Evolutionary conservation across 2,113 vertebrate species (phyloP), one percentile per base, ranked within the genome.

Genomic region (Arenaria interpres): DNA sequence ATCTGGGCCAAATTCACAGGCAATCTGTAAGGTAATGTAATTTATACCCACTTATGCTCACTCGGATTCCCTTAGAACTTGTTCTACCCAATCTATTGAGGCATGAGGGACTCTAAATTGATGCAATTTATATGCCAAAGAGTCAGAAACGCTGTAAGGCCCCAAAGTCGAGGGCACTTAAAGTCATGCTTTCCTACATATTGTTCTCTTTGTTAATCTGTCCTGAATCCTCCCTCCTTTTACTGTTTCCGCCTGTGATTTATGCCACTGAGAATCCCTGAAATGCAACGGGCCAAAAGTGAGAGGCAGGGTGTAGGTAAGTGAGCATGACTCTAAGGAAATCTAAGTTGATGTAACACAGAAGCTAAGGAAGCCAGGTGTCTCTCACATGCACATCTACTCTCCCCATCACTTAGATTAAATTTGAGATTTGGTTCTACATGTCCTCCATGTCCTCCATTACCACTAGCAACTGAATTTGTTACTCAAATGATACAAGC

Each of bases 21-120:
- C 86, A 93, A 79, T 93, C 92, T 96, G 95, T 92, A 97, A 93
- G 77, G 89, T 95, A 97, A 95, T 93, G 77, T 69, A 93, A 96
- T 97, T 96, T 97, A 96, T 85, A 95, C 59, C 77, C 69, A 84
- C 86, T 97, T 97, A 96, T 27, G 71, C 62, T 95, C 84, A 73
- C 84, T 91, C 77, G 85, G 83, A 93, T 90, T 93, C 86, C 92
- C 95, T 95, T 60, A 92, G 89, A 97, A 93, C 80, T 87, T 93
- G 39, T 82, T 96, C 86, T 93, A 82, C 41, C 57, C 69, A 85
- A 83, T 91, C 90, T 88, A 68, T 30, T 95, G 97, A 66, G 79
- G 89, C 92, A 95, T 51, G 89, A 93, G 89, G 80, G 73, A 76
- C 73, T 81, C 77, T 66, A 90, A 96, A 95, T 72, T 88, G 83